Evolutionary conservation across 2,113 vertebrate species (phyloP).

Genomic region (Datnioides undecimradiatus): DNA sequence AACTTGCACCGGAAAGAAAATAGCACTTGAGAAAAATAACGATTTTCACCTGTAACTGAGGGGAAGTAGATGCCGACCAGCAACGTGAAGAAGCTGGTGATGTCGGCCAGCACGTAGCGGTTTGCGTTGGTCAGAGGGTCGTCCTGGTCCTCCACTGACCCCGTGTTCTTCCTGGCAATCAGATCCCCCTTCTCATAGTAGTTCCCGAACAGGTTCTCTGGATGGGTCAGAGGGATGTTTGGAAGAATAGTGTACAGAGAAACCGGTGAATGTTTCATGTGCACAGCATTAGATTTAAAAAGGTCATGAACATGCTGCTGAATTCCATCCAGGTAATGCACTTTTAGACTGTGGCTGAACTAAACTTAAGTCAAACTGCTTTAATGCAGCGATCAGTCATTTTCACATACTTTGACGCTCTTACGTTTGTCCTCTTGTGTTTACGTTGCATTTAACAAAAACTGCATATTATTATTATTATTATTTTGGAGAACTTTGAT

Average conservation of each 20-base stretch:
- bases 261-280: neutral
- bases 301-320: neutral
- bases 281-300: neutral
- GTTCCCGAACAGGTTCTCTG: constrained; percentile 94
- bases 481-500: neutral
- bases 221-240: accelerated
- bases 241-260: too few relatives aligned
- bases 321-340: neutral
- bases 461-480: neutral
- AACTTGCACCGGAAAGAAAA: neutral
- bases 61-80: constrained; percentile 99
- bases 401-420: neutral
- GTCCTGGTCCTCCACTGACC: constrained; percentile 79
- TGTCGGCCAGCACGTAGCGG: constrained; percentile 95
- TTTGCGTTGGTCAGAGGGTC: constrained; percentile 86
- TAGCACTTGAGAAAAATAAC: neutral
- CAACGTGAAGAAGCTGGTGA: constrained; percentile 96
- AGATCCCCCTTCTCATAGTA: constrained; percentile 93
- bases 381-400: neutral
- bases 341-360: neutral
- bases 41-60: constrained; percentile 92
- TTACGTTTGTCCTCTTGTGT: neutral
- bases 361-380: neutral
- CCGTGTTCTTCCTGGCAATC: constrained; percentile 84
- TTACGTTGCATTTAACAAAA: neutral